Conservation (phyloP, 2,797 vertebrate genomes). For the Serranus cabrilla region DNA sequence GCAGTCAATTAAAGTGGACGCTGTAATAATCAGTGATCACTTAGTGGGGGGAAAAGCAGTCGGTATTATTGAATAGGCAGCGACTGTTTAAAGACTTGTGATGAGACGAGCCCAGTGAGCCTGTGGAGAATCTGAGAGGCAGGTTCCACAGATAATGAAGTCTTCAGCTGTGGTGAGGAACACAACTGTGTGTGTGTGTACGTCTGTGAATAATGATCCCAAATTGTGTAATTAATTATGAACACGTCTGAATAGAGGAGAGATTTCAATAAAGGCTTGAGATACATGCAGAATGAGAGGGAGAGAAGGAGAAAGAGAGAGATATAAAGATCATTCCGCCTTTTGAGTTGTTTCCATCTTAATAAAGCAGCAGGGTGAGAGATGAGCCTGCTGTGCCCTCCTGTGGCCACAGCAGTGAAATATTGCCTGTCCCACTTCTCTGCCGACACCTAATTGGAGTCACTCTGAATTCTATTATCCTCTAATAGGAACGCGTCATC, state of each 20-base stretch:
- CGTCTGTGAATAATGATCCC: conserved; percentile 70
- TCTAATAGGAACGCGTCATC: conserved; percentile 26
- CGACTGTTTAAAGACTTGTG: conserved; percentile 62
- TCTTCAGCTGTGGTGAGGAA: conserved; percentile 57
- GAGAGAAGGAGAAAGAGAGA: conserved; percentile 38
- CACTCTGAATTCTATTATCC: conserved; percentile 48
- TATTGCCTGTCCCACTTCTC: conserved; percentile 56
- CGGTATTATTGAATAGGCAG: conserved; percentile 50
- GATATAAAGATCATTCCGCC: conserved; percentile 59
- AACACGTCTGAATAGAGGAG: conserved; percentile 70
- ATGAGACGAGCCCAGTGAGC: conserved; percentile 49
- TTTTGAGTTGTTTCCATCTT: conserved; percentile 61
- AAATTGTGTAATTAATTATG: conserved; percentile 82
- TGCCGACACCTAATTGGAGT: conserved; percentile 52
- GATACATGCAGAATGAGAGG: conserved; percentile 61
- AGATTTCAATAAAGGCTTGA: conserved; percentile 71
- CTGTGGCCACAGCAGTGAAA: conserved; percentile 81
- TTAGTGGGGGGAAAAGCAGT: conserved; percentile 48
- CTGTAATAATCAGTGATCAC: conserved; percentile 57
- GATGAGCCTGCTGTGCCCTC: conserved; percentile 85
- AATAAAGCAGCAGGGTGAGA: conserved; percentile 69
- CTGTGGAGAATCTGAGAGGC: conserved; percentile 63
- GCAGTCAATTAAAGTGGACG: conserved; percentile 49
- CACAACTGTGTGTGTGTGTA: conserved; percentile 30
- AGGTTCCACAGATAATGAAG: conserved; percentile 72